Evolutionary conservation across 2,113 vertebrate genomes (phyloP).

Genomic region (Romanogobio albipinnatus): DNA sequence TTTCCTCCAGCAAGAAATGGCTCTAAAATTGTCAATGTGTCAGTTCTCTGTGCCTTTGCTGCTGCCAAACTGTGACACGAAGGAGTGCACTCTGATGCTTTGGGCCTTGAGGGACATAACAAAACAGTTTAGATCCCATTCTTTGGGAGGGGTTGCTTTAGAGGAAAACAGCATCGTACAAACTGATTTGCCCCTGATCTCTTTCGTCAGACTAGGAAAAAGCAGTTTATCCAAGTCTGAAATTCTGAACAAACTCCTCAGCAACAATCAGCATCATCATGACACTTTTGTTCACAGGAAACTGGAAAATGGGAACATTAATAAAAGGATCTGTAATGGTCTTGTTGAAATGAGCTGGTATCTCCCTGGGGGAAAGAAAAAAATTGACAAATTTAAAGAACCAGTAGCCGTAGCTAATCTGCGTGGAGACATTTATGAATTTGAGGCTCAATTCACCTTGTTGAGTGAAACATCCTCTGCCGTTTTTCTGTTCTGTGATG

Average conservation of each 20-base stretch:
- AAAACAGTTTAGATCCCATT: conserved; percentile 47
- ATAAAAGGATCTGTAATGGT: conserved; percentile 70
- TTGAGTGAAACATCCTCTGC: conserved; percentile 70
- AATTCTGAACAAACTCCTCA: conserved; percentile 71
- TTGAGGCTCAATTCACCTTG: conserved; percentile 70
- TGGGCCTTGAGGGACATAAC: conserved; percentile 70
- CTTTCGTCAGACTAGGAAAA: conserved; percentile 74
- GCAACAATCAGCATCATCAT: conserved; percentile 56
- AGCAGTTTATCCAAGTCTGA: conserved; percentile 72
- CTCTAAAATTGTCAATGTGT: conserved; percentile 73
- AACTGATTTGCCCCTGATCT: conserved; percentile 70
- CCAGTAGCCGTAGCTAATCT: conserved; percentile 72
- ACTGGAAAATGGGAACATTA: conserved; percentile 52
- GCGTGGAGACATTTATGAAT: conserved; percentile 63
- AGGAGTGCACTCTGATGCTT: conserved; percentile 69
- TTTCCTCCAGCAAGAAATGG: conserved; percentile 70
- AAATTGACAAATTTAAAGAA: conserved; percentile 60
- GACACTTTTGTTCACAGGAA: conserved; percentile 68
- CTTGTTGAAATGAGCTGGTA: conserved; percentile 76
- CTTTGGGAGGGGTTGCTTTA: conserved; percentile 5
- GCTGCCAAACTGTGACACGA: conserved; percentile 69
- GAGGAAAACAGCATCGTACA: conserved; percentile 47
- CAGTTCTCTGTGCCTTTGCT: conserved; percentile 77
- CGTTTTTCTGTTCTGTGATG: conserved; percentile 71
- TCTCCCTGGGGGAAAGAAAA: conserved; percentile 64